These are phyloP conservation scores for Arvicanthis niloticus DNA, from an alignment of 2,113 vertebrate genomes.

Conservation along the genomic window DNA sequence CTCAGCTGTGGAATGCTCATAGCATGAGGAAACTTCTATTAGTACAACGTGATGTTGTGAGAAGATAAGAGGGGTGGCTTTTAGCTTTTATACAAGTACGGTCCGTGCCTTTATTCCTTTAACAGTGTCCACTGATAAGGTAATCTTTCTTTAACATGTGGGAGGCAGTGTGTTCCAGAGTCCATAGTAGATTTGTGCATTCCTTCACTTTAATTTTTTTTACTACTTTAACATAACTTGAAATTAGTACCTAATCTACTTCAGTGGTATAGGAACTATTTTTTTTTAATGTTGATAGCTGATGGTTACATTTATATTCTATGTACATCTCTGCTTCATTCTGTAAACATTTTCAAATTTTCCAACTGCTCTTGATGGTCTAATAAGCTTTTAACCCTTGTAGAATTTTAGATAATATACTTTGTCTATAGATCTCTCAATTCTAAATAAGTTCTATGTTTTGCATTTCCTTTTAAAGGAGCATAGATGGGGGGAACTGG, in stretches of 20 bases:
- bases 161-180: conserved; percentile 43
- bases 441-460: not conserved
- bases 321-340: conserved; percentile 60
- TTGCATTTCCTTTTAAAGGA: conserved; percentile 2
- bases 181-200: conserved; percentile 33
- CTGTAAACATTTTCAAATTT: conserved; percentile 40
- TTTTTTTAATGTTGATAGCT: conserved; percentile 40
- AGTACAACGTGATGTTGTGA: conserved; percentile 65
- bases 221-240: conserved; percentile 61
- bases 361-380: conserved; percentile 26
- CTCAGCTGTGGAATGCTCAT: conserved; percentile 60
- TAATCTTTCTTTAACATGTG: conserved; percentile 33
- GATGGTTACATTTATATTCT: conserved; percentile 68
- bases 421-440: not conserved
- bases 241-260: conserved; percentile 53
- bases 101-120: not conserved
- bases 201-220: conserved; percentile 48
- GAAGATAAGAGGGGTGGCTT: conserved; percentile 64
- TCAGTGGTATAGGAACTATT: conserved; percentile 30
- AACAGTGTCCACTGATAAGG: conserved; percentile 51
- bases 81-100: conserved; percentile 43
- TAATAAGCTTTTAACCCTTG: conserved; percentile 63
- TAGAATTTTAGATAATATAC: not conserved
- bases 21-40: conserved; percentile 50
- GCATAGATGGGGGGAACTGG: not conserved